Evolutionary conservation across 2,113 vertebrate species (phyloP).

Genomic region (Anhinga rufa): DNA sequence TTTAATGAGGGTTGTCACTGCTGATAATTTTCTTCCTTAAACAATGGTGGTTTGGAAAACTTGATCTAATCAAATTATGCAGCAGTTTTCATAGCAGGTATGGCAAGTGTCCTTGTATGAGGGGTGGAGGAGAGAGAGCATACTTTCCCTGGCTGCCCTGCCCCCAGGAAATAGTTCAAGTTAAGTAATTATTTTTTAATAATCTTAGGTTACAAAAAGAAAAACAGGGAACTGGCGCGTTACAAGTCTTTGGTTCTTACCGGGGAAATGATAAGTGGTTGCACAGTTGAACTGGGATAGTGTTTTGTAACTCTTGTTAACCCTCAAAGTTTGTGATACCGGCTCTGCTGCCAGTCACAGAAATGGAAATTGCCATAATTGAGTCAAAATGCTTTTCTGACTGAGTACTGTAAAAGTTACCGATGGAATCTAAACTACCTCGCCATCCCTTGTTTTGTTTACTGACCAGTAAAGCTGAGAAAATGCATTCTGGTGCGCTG

Average conservation of each 20-base stretch:
- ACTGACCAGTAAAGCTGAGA: neutral
- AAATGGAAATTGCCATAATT: neutral
- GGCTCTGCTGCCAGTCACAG: neutral
- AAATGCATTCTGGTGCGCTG: neutral
- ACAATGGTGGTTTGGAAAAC: slow-evolving; percentile 7
- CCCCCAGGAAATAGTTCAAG: neutral
- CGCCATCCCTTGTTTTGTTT: neutral
- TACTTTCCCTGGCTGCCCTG: neutral
- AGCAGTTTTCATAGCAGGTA: neutral
- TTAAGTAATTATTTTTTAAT: neutral
- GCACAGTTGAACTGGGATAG: neutral
- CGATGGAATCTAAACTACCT: neutral
- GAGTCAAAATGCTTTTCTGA: neutral
- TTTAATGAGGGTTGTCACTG: neutral
- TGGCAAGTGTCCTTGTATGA: neutral
- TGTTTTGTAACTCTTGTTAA: neutral
- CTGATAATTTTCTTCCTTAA: neutral
- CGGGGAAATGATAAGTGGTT: neutral
- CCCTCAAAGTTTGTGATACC: neutral
- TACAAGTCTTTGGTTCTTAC: neutral
- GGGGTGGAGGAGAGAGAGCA: neutral
- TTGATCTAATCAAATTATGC: neutral
- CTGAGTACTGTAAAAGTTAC: neutral
- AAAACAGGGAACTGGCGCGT: neutral
- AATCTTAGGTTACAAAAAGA: neutral